phyloP scores from a whole-genome alignment of 2,888 invertebrate genomes.

The Pyrrhosoma nymphula region DNA sequence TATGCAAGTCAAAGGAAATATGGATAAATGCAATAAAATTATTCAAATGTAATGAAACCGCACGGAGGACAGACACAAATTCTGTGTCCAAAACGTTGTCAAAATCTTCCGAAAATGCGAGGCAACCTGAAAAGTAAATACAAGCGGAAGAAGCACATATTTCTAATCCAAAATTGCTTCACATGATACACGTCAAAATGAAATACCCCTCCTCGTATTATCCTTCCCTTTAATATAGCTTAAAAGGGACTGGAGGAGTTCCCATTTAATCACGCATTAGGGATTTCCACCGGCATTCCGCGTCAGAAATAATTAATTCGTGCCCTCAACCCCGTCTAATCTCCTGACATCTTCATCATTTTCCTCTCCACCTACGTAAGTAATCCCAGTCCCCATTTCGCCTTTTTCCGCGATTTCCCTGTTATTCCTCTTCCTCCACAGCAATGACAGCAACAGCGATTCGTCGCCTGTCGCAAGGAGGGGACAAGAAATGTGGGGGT shows the following conservation, averaged over 20 bases:
- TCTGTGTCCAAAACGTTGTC: not conserved
- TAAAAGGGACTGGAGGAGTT: not conserved
- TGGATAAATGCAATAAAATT: too few relatives aligned
- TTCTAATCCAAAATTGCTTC: not conserved
- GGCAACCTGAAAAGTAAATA: not conserved
- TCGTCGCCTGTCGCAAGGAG: not conserved
- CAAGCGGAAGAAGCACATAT: not conserved
- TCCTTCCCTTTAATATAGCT: not conserved
- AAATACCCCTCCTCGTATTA: not conserved
- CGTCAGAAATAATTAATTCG: conserved; percentile 1
- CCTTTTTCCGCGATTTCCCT: not conserved
- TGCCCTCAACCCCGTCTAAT: not conserved
- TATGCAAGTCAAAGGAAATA: too few relatives aligned
- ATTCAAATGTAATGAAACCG: too few relatives aligned
- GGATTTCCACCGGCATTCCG: not conserved
- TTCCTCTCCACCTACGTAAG: not conserved
- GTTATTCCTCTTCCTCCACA: not conserved
- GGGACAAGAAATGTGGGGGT: not conserved
- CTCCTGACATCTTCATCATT: conserved; percentile 19
- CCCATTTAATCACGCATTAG: not conserved
- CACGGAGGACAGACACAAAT: too few relatives aligned
- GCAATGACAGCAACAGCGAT: conserved; percentile 4
- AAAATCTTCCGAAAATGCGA: not conserved
- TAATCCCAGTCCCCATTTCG: not conserved
- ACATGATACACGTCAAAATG: not conserved